phyloP scores from a whole-genome alignment of 2,888 invertebrate species.

The Macroteleia sp. region DNA sequence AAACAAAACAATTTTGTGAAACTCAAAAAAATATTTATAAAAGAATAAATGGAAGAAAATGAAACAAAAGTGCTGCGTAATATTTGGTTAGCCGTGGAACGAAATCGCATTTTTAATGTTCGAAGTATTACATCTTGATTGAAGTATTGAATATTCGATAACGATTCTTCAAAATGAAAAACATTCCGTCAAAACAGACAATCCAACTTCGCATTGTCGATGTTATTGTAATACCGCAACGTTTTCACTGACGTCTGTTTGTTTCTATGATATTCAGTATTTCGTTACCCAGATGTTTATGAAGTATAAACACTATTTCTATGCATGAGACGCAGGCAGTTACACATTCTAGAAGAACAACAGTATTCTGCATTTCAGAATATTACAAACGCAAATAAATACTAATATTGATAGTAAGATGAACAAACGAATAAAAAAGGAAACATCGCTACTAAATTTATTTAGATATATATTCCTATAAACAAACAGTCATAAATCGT shows the following conservation, averaged over 20 bases:
- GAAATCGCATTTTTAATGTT: background rate
- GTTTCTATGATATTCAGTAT: conserved; percentile 6
- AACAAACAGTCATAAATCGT: no score
- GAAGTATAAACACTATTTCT: conserved; percentile 26
- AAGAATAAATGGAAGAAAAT: no score
- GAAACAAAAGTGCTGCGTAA: no score
- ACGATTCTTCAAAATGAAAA: conserved; percentile 4
- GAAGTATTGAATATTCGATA: conserved; percentile 1
- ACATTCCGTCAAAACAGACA: conserved; percentile 10
- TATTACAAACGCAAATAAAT: conserved; percentile 6
- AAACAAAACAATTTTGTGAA: no score
- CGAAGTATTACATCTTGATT: conserved; percentile 3
- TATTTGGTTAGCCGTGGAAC: no score
- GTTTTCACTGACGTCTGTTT: conserved; percentile 18
- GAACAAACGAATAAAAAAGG: background rate
- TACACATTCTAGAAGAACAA: background rate
- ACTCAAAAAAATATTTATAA: no score
- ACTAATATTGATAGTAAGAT: background rate
- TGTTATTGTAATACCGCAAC: conserved; percentile 8
- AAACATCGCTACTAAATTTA: background rate
- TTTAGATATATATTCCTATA: background rate
- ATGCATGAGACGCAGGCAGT: conserved; percentile 1
- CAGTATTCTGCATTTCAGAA: background rate
- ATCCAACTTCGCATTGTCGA: conserved; percentile 2
- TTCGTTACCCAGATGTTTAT: conserved; percentile 23